Evolutionary conservation across 2,888 invertebrate genomes (phyloP), one percentile per base, ranked within the genome.

Genomic region (Falcaria lacertinaria): DNA sequence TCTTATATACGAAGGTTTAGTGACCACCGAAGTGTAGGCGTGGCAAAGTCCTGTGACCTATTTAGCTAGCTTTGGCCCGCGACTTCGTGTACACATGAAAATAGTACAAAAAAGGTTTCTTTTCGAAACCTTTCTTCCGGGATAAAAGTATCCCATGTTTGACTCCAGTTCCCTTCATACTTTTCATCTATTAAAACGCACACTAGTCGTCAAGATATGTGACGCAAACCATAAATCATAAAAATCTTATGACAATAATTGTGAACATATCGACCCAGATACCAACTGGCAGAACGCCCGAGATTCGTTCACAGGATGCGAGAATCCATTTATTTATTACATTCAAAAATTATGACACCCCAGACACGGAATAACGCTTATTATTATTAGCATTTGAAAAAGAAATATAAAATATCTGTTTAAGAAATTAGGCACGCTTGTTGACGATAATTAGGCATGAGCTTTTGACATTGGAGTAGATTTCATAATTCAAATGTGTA

Each of bases 181-280:
- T 11, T 34, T 11, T 36, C 35, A 35, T n/a, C 19, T 19, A 36
- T 36, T 36, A 16, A 5, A 36, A n/a, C n/a, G n/a, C 19, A 19
- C 6, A 6, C 6, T 4, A 4, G 19, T 19, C 37, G 37, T 22
- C 35, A 47, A 34, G 36, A 44, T 33, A 22, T 34, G 28, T 28
- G 28, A 11, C 28, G 11, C 11, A 28, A 28, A 51, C 43, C 51
- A 48, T 48, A 42, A 52, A 39, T 45, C 48, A 50, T 42, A 49
- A 49, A 54, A 52, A 47, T 43, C 22, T 41, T 28, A 35, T 44
- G 37, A 44, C 38, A 48, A 48, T 19, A 19, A 6, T 43, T 48
- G 43, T 46, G 48, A 45, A 47, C 49, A 48, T 51, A 55, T 51
- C 56, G 55, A 60, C 60, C 65, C 50, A 65, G 28, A 50, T 60